Base-by-base conservation (phyloP, 1,140 invertebrate species). In the Aphelenchoides avenae region DNA sequence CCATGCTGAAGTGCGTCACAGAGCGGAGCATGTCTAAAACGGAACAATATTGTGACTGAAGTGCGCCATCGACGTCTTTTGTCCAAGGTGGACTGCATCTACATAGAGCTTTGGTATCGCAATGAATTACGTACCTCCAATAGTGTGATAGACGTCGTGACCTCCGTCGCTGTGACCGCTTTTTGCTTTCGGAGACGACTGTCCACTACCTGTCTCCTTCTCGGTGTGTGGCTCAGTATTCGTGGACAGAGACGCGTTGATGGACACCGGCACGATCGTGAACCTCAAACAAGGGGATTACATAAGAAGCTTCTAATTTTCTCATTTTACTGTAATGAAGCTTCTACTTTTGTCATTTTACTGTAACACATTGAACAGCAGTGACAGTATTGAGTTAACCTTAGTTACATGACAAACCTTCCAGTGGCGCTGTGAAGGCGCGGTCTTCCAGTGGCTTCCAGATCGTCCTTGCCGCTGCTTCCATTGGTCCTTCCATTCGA, bases 41-140 rank as follows among this genome's bases (percentile, higher is more conserved):
- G 18, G 15, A 57, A 57, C 30, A 15, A 58, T 41, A 34, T 64
- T n/a, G n/a, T n/a, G n/a, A n/a, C n/a, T n/a, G n/a, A n/a, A n/a
- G 7, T 5, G 4, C 3, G 44, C 13, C 13, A 40, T 61, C 24
- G 22, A 26, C n/a, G 41, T 13, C 24, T 50, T 11, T 22, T 24
- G 33, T 22, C 7, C n/a, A 37, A 27, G 52, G 26, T 30, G 24
- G 9, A 43, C 22, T 9, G 42, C 11, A n/a, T 11, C 41, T 11
- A 56, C 15, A 27, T 18, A 20, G 9, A 1, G 30, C 63, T 44
- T 18, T 55, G 22, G 7, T 20, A 41, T 56, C 56, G 20, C 46
- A 13, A 41, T 61, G 54, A 9, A 18, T 46, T 22, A 13, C 9
- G 30, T n/a, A 58, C 54, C 55, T 60, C 56, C 56, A 20, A 58